These are phyloP conservation scores for Hedychridium roseum DNA, from an alignment of 2,888 invertebrate species.

Conservation along the genomic window DNA sequence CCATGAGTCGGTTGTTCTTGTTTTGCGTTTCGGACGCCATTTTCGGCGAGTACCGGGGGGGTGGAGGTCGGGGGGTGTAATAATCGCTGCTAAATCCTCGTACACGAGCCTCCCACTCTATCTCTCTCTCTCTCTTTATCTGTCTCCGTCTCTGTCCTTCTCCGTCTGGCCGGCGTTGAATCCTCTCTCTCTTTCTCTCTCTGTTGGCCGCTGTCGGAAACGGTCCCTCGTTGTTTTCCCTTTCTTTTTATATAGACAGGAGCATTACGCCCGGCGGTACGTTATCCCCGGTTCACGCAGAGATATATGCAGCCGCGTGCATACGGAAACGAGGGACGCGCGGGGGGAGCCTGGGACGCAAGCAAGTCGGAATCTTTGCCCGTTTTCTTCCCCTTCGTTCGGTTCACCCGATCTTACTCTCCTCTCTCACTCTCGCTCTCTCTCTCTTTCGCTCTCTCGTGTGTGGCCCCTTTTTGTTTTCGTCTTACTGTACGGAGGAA, in stretches of 20 bases:
- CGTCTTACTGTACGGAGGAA: no score
- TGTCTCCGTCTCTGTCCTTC: not conserved
- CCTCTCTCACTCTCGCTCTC: not conserved
- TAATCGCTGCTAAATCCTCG: conserved; percentile 48
- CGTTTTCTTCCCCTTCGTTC: not conserved
- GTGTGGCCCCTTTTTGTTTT: not conserved
- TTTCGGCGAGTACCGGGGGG: no score
- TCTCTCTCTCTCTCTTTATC: conserved; percentile 18
- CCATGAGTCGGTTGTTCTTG: conserved; percentile 90
- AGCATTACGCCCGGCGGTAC: conserved; percentile 48
- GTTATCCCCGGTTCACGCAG: conserved; percentile 29
- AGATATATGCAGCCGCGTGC: not conserved
- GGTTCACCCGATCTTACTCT: not conserved
- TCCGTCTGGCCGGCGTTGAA: no score
- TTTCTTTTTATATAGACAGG: conserved; percentile 46
- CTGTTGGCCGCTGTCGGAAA: no score
- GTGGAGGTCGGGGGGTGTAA: no score
- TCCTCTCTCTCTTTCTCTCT: no score
- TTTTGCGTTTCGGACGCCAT: conserved; percentile 79
- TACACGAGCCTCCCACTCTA: no score
- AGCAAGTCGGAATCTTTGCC: not conserved
- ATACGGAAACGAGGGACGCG: not conserved
- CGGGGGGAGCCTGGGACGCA: not conserved
- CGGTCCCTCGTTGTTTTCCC: no score
- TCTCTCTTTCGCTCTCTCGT: not conserved